Evolutionary conservation across 2,797 vertebrate genomes (phyloP).

Genomic region (Pelochelys cantorii): DNA sequence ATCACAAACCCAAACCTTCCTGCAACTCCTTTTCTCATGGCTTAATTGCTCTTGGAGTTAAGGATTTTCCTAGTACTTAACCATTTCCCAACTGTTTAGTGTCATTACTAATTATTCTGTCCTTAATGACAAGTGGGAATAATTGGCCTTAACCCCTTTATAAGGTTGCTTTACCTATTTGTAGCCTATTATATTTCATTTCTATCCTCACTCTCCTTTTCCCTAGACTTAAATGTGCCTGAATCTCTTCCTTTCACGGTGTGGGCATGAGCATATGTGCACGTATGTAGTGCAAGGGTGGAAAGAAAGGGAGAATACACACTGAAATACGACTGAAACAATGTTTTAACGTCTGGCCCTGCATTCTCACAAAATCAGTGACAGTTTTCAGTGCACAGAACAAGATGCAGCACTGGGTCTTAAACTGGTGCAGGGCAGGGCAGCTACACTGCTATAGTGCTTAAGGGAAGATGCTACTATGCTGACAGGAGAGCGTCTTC

Average conservation of each 20-base stretch:
- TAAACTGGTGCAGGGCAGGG: background rate
- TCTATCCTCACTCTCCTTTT: background rate
- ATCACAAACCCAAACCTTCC: background rate
- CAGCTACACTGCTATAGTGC: background rate
- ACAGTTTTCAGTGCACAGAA: background rate
- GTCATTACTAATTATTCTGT: background rate
- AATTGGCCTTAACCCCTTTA: background rate
- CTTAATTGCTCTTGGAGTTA: background rate
- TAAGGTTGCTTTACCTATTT: background rate
- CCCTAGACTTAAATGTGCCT: background rate
- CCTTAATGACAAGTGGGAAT: background rate
- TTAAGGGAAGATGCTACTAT: background rate
- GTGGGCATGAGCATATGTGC: background rate
- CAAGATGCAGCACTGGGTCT: background rate
- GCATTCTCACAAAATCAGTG: background rate
- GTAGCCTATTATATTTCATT: background rate
- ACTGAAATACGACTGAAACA: accelerated
- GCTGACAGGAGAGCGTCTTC: background rate
- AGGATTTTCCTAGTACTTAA: background rate
- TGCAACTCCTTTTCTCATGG: background rate
- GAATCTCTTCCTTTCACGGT: background rate
- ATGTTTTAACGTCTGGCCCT: background rate
- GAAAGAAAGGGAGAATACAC: background rate
- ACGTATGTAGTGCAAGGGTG: background rate
- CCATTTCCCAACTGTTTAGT: background rate